Evolutionary conservation across 2,888 invertebrate genomes (phyloP).

Genomic region (Ganaspis brasiliensis): DNA sequence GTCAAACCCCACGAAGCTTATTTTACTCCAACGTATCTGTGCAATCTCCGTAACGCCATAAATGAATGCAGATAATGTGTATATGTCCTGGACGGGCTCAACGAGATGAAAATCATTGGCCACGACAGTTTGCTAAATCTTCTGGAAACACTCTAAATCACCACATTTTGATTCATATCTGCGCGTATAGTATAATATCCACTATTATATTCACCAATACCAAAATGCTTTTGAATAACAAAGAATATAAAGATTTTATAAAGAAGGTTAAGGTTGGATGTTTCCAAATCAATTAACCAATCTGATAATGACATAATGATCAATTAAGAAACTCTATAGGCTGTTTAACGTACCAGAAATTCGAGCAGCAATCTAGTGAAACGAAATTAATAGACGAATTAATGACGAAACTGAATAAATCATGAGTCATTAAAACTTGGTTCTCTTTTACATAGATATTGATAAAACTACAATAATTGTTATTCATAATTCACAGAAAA

Average conservation of each 20-base stretch:
- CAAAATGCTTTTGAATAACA: constrained; percentile 47
- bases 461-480: too few relatives aligned
- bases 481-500: too few relatives aligned
- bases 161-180: neutral
- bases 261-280: too few relatives aligned
- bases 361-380: neutral
- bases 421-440: constrained; percentile 14
- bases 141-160: constrained; percentile 25
- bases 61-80: constrained; percentile 57
- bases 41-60: constrained; percentile 60
- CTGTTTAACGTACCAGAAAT: neutral
- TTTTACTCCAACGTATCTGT: constrained; percentile 66
- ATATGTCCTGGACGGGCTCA: neutral
- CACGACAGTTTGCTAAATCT: constrained; percentile 35
- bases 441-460: neutral
- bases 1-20: constrained; percentile 69
- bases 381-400: too few relatives aligned
- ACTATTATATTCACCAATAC: constrained; percentile 42
- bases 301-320: constrained; percentile 6
- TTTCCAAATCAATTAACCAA: constrained; percentile 15
- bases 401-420: constrained; percentile 16
- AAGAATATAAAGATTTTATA: too few relatives aligned
- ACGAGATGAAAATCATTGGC: constrained; percentile 24
- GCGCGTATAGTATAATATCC: too few relatives aligned
- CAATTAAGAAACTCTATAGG: neutral